Evolutionary conservation across 2,797 vertebrate genomes (phyloP), one percentile per base, ranked within the genome.

Genomic region (Thamnophis elegans): DNA sequence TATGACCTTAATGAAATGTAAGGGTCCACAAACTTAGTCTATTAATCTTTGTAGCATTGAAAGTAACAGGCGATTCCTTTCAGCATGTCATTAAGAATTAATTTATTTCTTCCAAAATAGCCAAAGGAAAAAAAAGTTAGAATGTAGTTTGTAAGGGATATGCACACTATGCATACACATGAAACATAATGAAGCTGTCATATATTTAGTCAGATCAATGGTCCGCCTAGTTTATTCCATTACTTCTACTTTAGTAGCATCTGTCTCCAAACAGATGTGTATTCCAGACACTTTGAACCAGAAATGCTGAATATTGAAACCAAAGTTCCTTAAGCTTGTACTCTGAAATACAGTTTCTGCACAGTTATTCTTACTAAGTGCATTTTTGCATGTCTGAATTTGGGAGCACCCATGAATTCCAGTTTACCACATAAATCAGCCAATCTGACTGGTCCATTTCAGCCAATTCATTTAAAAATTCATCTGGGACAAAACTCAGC

Each of bases 1-100:
- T 42, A 94, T 95, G 93, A 94, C 93, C 90, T 95, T 96, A 96
- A 94, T 89, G 94, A 95, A 92, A 58, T 91, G 47, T 65, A 59
- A 94, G 92, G 60, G 90, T 95, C 92, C 86, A 85, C 42, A 60
- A 93, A 94, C 91, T 89, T 56, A 95, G 54, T 93, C 95, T 90
- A 93, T 96, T 93, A 94, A 89, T 95, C 94, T 96, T 88, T 42
- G 60, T 95, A 85, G 54, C 59, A 92, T 5, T 93, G 68, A 90
- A 94, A 96, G 92, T 13, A 91, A n/a, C 92, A 78, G 54, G 22
- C 53, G 8, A 28, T 54, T 92, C 94, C 89, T 94, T 73, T 92
- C 92, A 87, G 0, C 87, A 0, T 88, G 59, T 93, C 93, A 90
- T 32, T 86, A 8, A 32, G 90, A 92, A 93, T 89, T 73, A 53